Percentiles rank a stretch among this genome's conserved stretches.
phyloP scores from a whole-genome alignment of 2,113 vertebrate species.

The Trochalopteron elliotii region DNA sequence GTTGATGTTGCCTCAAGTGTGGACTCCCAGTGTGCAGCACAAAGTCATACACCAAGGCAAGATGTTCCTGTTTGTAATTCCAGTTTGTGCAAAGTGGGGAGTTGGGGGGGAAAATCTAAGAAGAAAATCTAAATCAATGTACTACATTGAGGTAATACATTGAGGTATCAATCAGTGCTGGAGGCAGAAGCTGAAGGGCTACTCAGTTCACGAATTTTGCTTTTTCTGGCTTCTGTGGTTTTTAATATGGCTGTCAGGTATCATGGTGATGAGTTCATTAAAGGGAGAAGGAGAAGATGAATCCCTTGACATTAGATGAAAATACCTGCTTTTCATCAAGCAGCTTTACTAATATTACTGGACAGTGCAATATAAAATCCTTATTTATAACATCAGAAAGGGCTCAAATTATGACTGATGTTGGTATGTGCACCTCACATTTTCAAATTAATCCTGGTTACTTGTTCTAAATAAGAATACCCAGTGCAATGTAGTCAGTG shows the following conservation, averaged over 20 bases:
- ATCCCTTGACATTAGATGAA: background rate
- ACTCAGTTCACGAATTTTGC: background rate
- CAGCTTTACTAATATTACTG: background rate
- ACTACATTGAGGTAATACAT: background rate
- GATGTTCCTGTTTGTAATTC: background rate
- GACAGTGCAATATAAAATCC: background rate
- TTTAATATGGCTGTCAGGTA: background rate
- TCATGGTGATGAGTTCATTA: background rate
- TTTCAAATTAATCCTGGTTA: background rate
- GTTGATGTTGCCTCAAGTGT: accelerated
- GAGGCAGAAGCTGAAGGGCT: background rate
- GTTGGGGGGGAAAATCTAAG: background rate
- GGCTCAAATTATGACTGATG: background rate
- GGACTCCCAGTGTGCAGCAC: accelerated
- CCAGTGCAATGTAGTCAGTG: background rate
- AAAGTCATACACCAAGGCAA: background rate
- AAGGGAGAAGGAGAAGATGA: background rate
- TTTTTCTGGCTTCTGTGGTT: background rate
- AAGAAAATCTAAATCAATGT: background rate
- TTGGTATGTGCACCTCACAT: background rate
- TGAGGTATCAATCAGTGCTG: background rate
- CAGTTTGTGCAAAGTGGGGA: background rate
- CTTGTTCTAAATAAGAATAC: background rate
- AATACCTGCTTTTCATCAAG: background rate
- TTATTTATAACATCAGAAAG: background rate